phyloP scores from a whole-genome alignment of 2,113 vertebrate species.

The Bos taurus region DNA sequence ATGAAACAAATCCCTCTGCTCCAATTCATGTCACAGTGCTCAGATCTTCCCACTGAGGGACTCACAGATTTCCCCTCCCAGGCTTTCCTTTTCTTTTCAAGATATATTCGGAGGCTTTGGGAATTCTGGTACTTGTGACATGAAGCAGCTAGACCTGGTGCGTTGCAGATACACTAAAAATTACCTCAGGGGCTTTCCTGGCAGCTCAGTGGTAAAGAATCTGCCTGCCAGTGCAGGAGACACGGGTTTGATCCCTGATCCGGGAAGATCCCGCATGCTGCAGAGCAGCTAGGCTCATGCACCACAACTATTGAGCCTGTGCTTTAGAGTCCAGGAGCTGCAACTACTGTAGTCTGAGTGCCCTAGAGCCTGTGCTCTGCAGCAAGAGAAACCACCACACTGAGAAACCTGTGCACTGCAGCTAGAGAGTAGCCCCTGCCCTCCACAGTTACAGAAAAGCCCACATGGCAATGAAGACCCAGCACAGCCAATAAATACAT shows the following conservation, averaged over 20 bases:
- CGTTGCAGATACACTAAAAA: not conserved
- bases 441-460: not conserved
- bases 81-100: not conserved
- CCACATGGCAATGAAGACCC: not conserved
- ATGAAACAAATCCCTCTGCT: not conserved
- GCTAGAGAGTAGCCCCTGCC: not conserved
- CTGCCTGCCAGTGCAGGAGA: not conserved
- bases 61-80: fast-evolving
- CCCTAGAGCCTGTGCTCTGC: not conserved
- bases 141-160: not conserved
- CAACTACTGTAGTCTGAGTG: not conserved
- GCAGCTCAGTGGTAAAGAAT: not conserved
- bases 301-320: not conserved
- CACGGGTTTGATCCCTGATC: not conserved
- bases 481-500: not conserved
- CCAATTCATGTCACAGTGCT: not conserved
- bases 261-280: fast-evolving
- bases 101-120: not conserved
- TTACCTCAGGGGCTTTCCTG: not conserved
- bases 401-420: not conserved
- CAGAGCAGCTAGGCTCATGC: not conserved
- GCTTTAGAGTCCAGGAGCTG: not conserved
- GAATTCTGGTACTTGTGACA: not conserved
- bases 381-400: not conserved
- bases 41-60: not conserved